These are phyloP conservation scores for Spongilla lacustris DNA, from an alignment of 37 sponge, comb jelly and placozoan genomes.

Conservation along the genomic window DNA sequence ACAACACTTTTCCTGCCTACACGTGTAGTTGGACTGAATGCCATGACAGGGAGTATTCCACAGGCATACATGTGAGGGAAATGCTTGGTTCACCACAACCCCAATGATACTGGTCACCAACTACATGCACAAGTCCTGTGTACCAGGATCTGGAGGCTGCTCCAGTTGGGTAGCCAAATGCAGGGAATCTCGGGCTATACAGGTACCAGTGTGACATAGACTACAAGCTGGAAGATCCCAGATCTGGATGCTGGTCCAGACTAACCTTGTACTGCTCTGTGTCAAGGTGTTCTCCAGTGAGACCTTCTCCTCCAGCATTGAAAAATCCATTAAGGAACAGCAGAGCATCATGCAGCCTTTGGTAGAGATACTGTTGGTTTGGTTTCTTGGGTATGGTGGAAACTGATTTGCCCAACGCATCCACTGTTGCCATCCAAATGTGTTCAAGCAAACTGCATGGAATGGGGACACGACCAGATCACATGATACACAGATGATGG, in stretches of 20 bases:
- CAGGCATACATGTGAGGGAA: too few relatives aligned
- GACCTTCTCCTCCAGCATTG: slow-evolving; percentile 59
- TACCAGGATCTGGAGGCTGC: too few relatives aligned
- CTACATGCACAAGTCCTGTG: too few relatives aligned
- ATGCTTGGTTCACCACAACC: too few relatives aligned
- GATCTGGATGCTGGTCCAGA: not conserved
- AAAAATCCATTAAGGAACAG: slow-evolving; percentile 34
- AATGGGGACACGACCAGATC: not conserved
- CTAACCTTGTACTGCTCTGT: slow-evolving; percentile 36
- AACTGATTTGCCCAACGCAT: not conserved
- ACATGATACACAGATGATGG: not conserved
- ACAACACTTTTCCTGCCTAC: too few relatives aligned
- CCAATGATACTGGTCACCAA: too few relatives aligned
- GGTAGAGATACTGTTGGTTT: not conserved
- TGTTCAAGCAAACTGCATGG: slow-evolving; percentile 34
- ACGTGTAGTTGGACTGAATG: too few relatives aligned
- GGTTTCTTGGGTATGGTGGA: slow-evolving; percentile 16
- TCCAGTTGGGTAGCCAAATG: too few relatives aligned
- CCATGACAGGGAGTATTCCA: too few relatives aligned
- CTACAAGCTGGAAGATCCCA: too few relatives aligned
- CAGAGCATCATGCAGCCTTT: slow-evolving; percentile 4
- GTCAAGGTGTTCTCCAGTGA: slow-evolving; percentile 14
- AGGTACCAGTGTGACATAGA: too few relatives aligned
- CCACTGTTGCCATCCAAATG: slow-evolving; percentile 32
- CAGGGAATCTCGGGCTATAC: too few relatives aligned